These are phyloP conservation scores for Amblyopsis rosae DNA, from an alignment of 2,113 vertebrate species.

Conservation along the genomic window DNA sequence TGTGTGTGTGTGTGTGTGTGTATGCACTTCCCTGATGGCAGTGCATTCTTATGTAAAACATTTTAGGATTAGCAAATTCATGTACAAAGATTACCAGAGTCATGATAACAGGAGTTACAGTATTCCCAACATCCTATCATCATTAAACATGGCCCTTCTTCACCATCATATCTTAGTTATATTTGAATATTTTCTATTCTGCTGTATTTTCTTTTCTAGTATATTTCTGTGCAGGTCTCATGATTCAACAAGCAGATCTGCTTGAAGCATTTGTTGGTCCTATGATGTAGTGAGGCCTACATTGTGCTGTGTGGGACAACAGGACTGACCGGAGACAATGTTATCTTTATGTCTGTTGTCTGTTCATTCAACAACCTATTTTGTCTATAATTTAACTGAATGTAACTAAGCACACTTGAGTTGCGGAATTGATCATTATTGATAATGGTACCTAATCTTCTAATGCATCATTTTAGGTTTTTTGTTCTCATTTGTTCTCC, in stretches of 20 bases:
- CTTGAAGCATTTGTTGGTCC: neutral
- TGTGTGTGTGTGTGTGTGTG: constrained; percentile 20
- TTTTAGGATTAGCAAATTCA: constrained; percentile 53
- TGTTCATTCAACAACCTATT: constrained; percentile 3
- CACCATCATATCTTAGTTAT: neutral
- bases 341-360: constrained; percentile 36
- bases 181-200: neutral
- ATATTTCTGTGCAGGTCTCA: neutral
- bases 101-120: constrained; percentile 42
- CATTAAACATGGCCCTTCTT: constrained; percentile 2
- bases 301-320: neutral
- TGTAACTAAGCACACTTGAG: neutral
- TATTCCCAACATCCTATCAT: constrained; percentile 45
- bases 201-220: constrained; percentile 15
- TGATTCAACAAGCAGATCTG: constrained; percentile 3
- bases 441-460: neutral
- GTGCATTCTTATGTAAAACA: constrained; percentile 46
- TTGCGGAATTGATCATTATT: neutral
- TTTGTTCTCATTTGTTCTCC: constrained; percentile 14
- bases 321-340: neutral
- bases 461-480: constrained; percentile 13
- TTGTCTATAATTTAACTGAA: neutral
- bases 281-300: neutral
- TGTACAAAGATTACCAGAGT: constrained; percentile 49
- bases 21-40: constrained; percentile 18